Base-by-base conservation (phyloP, 2,797 vertebrate species). In the Hephaestus fuliginosus region DNA sequence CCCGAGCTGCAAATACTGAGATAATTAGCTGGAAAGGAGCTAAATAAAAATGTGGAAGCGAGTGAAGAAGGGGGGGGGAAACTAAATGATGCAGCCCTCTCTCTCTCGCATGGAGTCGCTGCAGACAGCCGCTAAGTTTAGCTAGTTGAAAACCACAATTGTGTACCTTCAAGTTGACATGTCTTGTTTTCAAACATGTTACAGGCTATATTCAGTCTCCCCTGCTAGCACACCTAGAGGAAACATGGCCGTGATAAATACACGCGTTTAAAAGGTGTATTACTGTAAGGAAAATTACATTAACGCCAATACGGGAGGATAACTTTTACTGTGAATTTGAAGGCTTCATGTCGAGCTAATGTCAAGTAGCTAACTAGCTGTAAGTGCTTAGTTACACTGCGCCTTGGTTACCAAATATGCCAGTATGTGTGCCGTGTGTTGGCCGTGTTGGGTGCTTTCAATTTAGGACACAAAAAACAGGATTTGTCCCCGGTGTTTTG, bases 171-270 rank as follows among this genome's bases (percentile, higher is more conserved):
- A 90, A 91, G 86, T 92, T 94, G 92, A 88, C 93, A 91, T 90
- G 89, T 87, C 91, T 92, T 93, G 90, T 92, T 94, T 92, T 80
- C 83, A 91, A 87, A 90, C 88, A 85, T 53, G 76, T 67, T 58
- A 55, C 72, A 72, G 3, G 70, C 72, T 86, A 69, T 15, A 55
- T 10, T 22, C 28, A 69, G 71, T 62, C 48, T 86, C 75, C 28
- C 7, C 0, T 3, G 58, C n/a, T 58, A 55, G 58, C 58, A 62
- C 70, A 73, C 55, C 33, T n/a, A 5, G 4, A 55, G 18, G 22
- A 58, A 15, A 63, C 57, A 2, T n/a, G n/a, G 3, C 1, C 15
- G 10, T 25, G 13, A 25, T 30, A 66, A 22, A 46, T n/a, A 14
- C 9, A 6, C 0, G 0, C 46, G 11, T 41, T 65, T 30, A 25